A percentile compares a stretch with the other conserved stretches of the same genome.
Conservation (phyloP, 2,797 vertebrate species). For the Microctenopoma steveboyesi region DNA sequence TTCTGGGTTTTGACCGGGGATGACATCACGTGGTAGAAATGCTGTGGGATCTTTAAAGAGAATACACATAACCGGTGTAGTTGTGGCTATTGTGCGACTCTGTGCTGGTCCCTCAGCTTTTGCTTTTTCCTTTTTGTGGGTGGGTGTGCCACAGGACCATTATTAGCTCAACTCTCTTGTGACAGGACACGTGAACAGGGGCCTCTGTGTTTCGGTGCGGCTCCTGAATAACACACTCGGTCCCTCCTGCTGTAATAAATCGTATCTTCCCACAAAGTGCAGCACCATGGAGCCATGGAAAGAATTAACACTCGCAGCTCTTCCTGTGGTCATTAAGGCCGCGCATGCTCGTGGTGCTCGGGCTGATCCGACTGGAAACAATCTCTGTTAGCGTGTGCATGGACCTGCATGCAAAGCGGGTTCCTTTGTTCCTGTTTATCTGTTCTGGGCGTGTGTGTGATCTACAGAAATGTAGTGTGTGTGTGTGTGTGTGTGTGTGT, state of each 20-base stretch:
- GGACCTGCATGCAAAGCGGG: constrained; percentile 5
- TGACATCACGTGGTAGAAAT: too few species aligned
- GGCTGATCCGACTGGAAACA: constrained; percentile 11
- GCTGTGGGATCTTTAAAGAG: too few species aligned
- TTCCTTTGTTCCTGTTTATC: constrained; percentile 11
- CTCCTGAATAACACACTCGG: constrained; percentile 34
- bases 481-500: constrained; percentile 16
- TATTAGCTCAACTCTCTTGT: constrained; percentile 42
- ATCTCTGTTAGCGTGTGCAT: constrained; percentile 6
- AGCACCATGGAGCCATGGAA: constrained; percentile 70
- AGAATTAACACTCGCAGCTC: constrained; percentile 50
- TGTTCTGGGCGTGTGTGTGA: constrained; percentile 10
- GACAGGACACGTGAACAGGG: constrained; percentile 48
- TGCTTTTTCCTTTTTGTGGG: too few species aligned
- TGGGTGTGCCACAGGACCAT: constrained; percentile 5
- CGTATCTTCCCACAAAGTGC: constrained; percentile 50
- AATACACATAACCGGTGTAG: too few species aligned
- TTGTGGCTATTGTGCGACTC: neutral
- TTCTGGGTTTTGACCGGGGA: too few species aligned
- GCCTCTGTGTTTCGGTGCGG: constrained; percentile 50
- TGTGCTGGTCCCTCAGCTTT: too few species aligned
- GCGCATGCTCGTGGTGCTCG: constrained; percentile 3
- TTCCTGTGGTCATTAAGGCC: constrained; percentile 22
- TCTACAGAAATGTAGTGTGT: constrained; percentile 1
- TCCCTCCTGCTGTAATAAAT: constrained; percentile 61